Evolutionary conservation across 2,113 vertebrate species (phyloP), one percentile per base, ranked within the genome.

Genomic region (Otocyon megalotis): DNA sequence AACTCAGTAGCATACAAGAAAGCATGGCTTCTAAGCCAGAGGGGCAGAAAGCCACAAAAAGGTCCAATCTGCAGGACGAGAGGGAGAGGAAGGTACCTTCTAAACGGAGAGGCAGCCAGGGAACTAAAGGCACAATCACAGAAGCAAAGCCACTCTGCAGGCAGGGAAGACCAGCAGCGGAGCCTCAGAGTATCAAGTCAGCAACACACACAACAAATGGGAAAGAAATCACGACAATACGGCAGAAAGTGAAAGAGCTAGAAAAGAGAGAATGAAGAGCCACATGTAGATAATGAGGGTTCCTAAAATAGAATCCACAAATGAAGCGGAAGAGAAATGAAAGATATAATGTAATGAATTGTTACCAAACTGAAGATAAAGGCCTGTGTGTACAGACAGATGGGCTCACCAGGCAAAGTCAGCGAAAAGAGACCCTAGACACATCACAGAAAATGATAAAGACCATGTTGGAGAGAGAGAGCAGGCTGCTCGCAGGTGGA

Each of bases 281-380:
- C 74, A 88, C 63, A 24, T 8, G 53, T 22, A 92, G 92, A 91
- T 65, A 90, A 92, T 67, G 26, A 96, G 48, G 85, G 24, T 65
- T 87, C 88, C 58, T 80, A 60, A 97, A 96, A 93, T 43, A 96
- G 88, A 95, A 76, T 24, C 71, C 16, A 93, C 69, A 88, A 95
- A 84, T 30, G 56, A 88, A 60, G 24, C 77, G 90, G 77, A 94
- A 77, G 60, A 86, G 43, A 96, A 84, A 77, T 22, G 37, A 94
- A 69, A 97, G 56, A 74, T 7, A 32, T 5, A 10, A 28, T 17
- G 56, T 30, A 86, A 88, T 82, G 91, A 96, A 86, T 72, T 63
- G 48, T 71, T 84, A 71, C 67, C 2, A 9, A 74, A 20, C 85
- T 84, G 35, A 87, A 92, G 79, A 90, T 35, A 62, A 62, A 84